Evolutionary conservation across 2,113 vertebrate genomes (phyloP), one percentile per base, ranked within the genome.

Genomic region (Corythornis vintsioides): DNA sequence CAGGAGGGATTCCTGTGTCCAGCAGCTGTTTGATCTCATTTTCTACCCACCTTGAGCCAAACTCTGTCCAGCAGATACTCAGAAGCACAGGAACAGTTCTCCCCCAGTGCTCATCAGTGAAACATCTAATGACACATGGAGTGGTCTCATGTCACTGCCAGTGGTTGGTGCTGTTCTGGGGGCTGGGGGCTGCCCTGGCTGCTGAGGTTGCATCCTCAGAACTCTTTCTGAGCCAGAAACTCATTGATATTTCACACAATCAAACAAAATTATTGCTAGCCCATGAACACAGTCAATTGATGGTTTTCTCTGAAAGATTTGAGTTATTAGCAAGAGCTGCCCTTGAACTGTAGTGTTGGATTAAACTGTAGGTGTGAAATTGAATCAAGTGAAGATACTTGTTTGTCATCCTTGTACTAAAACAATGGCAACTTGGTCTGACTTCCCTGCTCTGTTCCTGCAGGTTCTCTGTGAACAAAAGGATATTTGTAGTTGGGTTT

Each of bases 401-500:
- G 43, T 86, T 47, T 43, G 0, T 60, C n/a, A 8, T 6, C 50
- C 55, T 52, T 43, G 50, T 66, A 13, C 33, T 76, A 21, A 50
- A 74, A 5, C 47, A 42, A 3, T 13, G 48, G n/a, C 69, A n/a
- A 20, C 19, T 56, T 55, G 87, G 25, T 33, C 72, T 80, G 70
- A 89, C 82, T 75, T 40, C 29, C 28, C 63, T 56, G 28, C 45
- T 92, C 86, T 91, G 7, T 96, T 60, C 77, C 90, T 93, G 83
- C 97, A 99, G 99, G 97, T 99, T 99, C 96, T 98, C 98, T 0
- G 99, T 99, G 66, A 99, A 98, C 95, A 98, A 98, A 90, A 98
- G 99, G 96, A 99, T 99, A 98, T 99, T 99, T 91, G 98, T 99
- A 60, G 99, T 99, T 71, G 99, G 99, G 7, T 99, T 99, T 78